Base-by-base conservation (phyloP, 2,888 invertebrate species). In the Brachyptera putata region DNA sequence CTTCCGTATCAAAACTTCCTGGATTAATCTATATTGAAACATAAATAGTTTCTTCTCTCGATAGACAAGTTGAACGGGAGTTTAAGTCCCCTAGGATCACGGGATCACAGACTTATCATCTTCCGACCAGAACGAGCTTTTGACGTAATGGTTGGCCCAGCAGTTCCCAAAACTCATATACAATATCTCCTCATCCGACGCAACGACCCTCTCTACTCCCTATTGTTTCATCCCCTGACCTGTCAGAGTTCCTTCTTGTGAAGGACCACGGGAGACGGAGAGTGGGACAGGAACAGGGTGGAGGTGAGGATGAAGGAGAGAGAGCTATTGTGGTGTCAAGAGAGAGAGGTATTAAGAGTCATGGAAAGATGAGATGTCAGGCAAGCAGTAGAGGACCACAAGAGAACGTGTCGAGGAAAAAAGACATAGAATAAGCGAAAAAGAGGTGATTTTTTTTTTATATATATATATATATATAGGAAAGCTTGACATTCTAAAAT, bases 21-120 rank as follows among this genome's bases (percentile, higher is more conserved):
- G 24, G 53, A 53, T 53, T 53, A 53, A 53, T 53, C 53, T 36
- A 53, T 53, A 53, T 53, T 36, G 53, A 53, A 36, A 53, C 53
- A 53, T 53, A 53, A 53, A 53, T 53, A 53, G 53, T 53, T 53
- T 22, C 34, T 22, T 16, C 36, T 53, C 53, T 34, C 34, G 30
- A n/a, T 18, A 34, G 53, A 53, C 53, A 53, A 34, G 53, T 53
- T 53, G 53, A 53, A 36, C 53, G 53, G 34, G 34, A 34, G 21
- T 53, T 30, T 21, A 30, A 22, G 53, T 53, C 53, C 34, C 53
- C 34, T 9, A 3, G 53, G 53, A 53, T 53, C 18, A 18, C 9
- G 36, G 18, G 53, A 53, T 36, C 53, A 36, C 30, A 34, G 53
- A 53, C 36, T 53, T 53, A 53, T 53, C 53, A 53, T 53, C 53